Evolutionary conservation across 2,113 vertebrate species (phyloP).

Genomic region (Dromiciops gliroides): DNA sequence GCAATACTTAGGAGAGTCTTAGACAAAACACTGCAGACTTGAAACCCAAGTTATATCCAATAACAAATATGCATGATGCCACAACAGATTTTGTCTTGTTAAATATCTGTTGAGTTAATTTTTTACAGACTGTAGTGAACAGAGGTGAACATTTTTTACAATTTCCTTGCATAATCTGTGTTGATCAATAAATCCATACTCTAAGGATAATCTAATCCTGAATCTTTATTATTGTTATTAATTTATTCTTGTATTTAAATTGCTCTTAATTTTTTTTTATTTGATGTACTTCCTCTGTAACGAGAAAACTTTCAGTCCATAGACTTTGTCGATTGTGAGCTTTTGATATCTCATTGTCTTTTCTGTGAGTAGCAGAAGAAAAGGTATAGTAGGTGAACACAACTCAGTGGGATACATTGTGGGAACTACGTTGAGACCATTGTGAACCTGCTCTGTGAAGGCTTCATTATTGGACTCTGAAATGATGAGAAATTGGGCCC

Average conservation of each 20-base stretch:
- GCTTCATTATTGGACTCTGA: background rate
- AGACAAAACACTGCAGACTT: background rate
- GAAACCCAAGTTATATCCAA: background rate
- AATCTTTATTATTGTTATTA: background rate
- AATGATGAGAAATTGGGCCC: background rate
- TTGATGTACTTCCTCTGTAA: background rate
- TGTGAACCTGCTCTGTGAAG: background rate
- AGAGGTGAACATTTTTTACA: background rate
- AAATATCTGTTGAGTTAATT: background rate
- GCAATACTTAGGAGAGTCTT: background rate
- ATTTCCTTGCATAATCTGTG: background rate
- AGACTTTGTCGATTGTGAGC: background rate
- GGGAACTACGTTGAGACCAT: background rate
- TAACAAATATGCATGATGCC: background rate
- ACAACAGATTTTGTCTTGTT: background rate
- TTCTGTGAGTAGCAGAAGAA: background rate
- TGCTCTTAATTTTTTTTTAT: background rate
- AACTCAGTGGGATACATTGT: background rate
- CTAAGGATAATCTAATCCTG: background rate
- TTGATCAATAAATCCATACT: background rate
- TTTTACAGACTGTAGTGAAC: background rate
- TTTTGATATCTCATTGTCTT: background rate
- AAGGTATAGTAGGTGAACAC: background rate
- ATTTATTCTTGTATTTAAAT: background rate
- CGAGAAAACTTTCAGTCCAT: background rate